A percentile compares a stretch with the other conserved stretches of the same genome.
Evolutionary conservation across 2,888 invertebrate species (phyloP).

Genomic region (Drosophila ustulata): DNA sequence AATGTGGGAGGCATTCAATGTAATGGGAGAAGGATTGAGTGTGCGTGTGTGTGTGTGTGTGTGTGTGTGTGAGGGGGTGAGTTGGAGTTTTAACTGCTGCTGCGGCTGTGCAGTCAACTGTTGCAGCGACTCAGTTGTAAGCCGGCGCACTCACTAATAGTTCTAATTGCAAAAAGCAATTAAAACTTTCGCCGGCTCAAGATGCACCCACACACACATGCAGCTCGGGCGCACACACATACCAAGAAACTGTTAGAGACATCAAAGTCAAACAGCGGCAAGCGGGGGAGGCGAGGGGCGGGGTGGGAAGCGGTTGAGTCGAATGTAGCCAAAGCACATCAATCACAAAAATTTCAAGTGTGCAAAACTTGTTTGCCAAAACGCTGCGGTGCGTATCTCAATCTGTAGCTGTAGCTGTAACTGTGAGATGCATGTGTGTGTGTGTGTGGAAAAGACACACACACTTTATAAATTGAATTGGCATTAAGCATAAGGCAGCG

Average conservation of each 20-base stretch:
- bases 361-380: constrained; percentile 75
- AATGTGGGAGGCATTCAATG: not conserved
- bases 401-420: constrained; percentile 40
- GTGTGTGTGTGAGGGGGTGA: constrained; percentile 3
- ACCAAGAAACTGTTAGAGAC: constrained; percentile 55
- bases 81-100: constrained; percentile 52
- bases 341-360: constrained; percentile 80
- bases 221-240: constrained; percentile 5
- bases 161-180: constrained; percentile 81
- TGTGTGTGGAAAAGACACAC: constrained; percentile 11
- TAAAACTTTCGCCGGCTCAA: constrained; percentile 78
- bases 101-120: constrained; percentile 76
- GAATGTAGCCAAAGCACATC: constrained; percentile 74
- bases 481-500: constrained; percentile 73
- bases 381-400: constrained; percentile 66
- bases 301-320: constrained; percentile 17
- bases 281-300: constrained; percentile 2
- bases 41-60: not conserved
- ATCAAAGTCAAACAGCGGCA: constrained; percentile 74
- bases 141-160: constrained; percentile 75
- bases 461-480: constrained; percentile 75
- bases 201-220: constrained; percentile 53
- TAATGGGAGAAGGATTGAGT: not conserved
- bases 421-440: constrained; percentile 3
- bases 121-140: constrained; percentile 71